Evolutionary conservation across 2,113 vertebrate species (phyloP), one percentile per base, ranked within the genome.

Genomic region (Hydrolagus affinis): DNA sequence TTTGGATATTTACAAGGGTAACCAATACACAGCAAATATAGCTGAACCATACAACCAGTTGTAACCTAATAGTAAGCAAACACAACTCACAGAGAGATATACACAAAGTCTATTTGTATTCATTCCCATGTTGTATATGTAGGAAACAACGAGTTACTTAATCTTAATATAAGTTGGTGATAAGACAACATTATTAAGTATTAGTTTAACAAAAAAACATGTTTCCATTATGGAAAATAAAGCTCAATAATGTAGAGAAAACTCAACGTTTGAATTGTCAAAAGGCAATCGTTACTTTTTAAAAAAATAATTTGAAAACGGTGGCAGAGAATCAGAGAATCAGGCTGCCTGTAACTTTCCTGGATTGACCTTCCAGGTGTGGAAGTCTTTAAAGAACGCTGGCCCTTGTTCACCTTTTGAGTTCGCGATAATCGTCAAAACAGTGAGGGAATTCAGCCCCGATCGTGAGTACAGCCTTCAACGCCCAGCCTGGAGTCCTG

Each of bases 141-240:
- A 19, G 8, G 10, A 75, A 75, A 56, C 73, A 75, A 8, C 32
- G 44, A 21, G 78, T 66, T 66, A 83, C 25, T 17, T 14, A 44
- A 3, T 68, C 78, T 68, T 83, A 83, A 83, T 32, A 66, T 66
- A 32, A 83, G 78, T 11, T 66, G 62, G 17, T 30, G 78, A 21
- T 11, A 64, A 44, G 59, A 10, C 17, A 80, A 62, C 62, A 44
- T 44, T n/a, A n/a, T n/a, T n/a, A 44, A 44, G 44, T 44, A 44
- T n/a, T n/a, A n/a, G n/a, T n/a, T n/a, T n/a, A n/a, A n/a, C n/a
- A 17, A 83, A 30, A 32, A 0, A 83, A 3, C 8, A 25, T 4
- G 60, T 66, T 66, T 68, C 78, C 78, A 83, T 68, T 66, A 19
- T 83, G 78, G 78, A 83, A 83, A 83, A 83, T 66, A 83, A 23